Conservation (phyloP, 2,888 invertebrate species). For the Drosophila rellima region DNA sequence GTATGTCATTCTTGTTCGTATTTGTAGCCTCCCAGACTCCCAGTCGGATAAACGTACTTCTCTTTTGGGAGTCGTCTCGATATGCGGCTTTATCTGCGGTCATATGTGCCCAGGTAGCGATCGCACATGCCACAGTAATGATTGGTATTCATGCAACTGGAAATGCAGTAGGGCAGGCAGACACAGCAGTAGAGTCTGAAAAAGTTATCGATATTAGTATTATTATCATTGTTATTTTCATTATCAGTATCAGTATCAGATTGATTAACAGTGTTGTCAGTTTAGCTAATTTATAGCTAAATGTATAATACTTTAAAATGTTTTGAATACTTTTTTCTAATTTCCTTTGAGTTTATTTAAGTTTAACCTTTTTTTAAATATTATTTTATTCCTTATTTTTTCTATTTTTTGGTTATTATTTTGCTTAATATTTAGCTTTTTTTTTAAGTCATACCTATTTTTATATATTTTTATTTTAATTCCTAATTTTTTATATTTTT, state of each 20-base stretch:
- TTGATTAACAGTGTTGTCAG: too few species aligned
- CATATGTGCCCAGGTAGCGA: slow-evolving; percentile 78
- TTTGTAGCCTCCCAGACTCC: slow-evolving; percentile 13
- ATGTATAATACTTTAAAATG: neutral
- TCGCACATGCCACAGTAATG: slow-evolving; percentile 84
- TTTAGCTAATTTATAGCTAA: neutral
- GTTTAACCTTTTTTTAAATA: too few species aligned
- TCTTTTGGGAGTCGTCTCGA: neutral
- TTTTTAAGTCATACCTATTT: too few species aligned
- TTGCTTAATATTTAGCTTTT: neutral
- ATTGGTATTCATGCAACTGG: slow-evolving; percentile 79
- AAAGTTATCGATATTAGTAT: slow-evolving; percentile 5
- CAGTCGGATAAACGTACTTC: slow-evolving; percentile 6
- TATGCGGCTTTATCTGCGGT: slow-evolving; percentile 47
- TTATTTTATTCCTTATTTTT: too few species aligned
- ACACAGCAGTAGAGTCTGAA: slow-evolving; percentile 80
- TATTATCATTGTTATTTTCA: neutral
- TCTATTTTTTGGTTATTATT: too few species aligned
- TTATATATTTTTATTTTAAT: too few species aligned
- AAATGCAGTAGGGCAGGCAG: slow-evolving; percentile 81
- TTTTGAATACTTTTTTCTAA: too few species aligned
- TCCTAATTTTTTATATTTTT: too few species aligned
- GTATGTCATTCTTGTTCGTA: neutral
- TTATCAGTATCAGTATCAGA: neutral
- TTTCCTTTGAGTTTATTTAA: too few species aligned